Base-by-base conservation (phyloP, 2,888 invertebrate species). In the Euclidia mi region DNA sequence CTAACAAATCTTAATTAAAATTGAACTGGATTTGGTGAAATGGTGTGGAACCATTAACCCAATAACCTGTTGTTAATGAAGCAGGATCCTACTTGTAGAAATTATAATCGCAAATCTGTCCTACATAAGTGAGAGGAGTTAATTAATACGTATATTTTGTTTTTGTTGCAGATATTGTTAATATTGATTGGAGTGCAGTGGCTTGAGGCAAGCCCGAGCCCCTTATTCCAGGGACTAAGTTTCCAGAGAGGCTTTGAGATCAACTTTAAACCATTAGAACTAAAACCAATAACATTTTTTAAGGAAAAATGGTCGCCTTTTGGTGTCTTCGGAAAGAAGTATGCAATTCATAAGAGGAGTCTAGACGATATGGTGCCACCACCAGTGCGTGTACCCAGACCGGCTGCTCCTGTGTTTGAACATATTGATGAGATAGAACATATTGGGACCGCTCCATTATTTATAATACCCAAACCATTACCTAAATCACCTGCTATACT, bases 301-400 rank as follows among this genome's bases (percentile, higher is more conserved):
- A 85, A 78, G 12, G 85, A 89, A 38, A 85, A 84, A 65, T 82
- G 85, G 81, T 75, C 83, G 0, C 86, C 90, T 0, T 83, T 91
- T 28, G 88, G 86, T 37, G 70, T 62, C 18, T 81, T 83, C 59
- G 82, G 82, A 46, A 65, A 47, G 20, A 67, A 65, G 31, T 57
- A 64, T 45, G 53, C 56, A 1, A 67, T 81, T 48, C 60, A 69
- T 14, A 81, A 76, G 43, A 69, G 81, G 28, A 67, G 73, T 32
- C 31, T 57, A 29, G 55, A 35, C 12, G 51, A 46, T 14, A 15
- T 44, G 34, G 31, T 29, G 18, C 41, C 52, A 37, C 20, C 31
- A 10, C 49, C 56, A 12, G 10, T 29, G 0, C 14, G 20, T 0
- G 58, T 50, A 14, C 45, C 34, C 2, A 55, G 43, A 2, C 49